Base-by-base conservation (phyloP, 2,888 invertebrate species). In the Drosophila dives region DNA sequence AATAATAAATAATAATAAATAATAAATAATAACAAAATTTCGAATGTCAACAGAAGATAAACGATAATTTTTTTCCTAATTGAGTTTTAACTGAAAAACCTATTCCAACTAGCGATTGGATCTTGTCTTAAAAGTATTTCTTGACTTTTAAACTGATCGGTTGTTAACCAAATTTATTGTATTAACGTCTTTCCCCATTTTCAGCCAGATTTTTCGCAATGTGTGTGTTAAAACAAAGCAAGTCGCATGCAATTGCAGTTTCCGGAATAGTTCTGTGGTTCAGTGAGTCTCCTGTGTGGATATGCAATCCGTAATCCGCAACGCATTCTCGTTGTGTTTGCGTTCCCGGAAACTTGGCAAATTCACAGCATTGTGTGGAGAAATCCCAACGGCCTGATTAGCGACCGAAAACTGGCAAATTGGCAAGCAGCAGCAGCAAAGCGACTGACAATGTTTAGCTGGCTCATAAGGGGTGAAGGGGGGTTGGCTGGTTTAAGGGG, bases 311-410 rank as follows among this genome's bases (percentile, higher is more conserved):
- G 36, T 61, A 61, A 55, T 26, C n/a, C n/a, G n/a, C 60, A 53
- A 53, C n/a, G 63, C 38, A 36, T 32, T 53, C 56, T 17, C 60
- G 54, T 49, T 61, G 53, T 38, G 63, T 63, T 72, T 56, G 50
- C 56, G 1, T 15, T 15, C 20, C 7, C 15, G 15, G 45, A 23
- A 45, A 23, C 45, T 45, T 15, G 42, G 20, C 12, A 45, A 45
- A 56, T 59, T 36, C 59, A 53, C 69, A 60, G 42, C 56, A 42
- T 77, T 77, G 73, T 60, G 51, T 49, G 64, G 42, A n/a, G 29
- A 64, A 60, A 33, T 42, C 77, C 77, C 77, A 77, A 55, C 11
- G 74, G 77, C 58, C 77, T 77, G 77, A 77, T 77, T 77, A 77
- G 77, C 63, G 64, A 67, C 63, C 58, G 45, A 49, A 69, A 73